phyloP scores from a whole-genome alignment of 2,113 vertebrate genomes.

The Coturnix japonica region DNA sequence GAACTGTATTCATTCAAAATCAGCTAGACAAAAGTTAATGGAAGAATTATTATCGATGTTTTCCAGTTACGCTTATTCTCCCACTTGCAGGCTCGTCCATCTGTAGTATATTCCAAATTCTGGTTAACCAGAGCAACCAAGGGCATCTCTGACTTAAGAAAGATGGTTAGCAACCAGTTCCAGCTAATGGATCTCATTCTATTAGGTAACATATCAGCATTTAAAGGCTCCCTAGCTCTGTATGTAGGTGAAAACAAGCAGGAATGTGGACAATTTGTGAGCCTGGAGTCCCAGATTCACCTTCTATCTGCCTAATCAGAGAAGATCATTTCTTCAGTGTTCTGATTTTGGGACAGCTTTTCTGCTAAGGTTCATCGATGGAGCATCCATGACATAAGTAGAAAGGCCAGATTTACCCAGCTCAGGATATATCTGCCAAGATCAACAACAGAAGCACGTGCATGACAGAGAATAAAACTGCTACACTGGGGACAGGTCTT shows the following conservation, averaged over 20 bases:
- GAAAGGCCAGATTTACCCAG: background rate
- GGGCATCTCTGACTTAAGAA: background rate
- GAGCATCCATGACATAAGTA: background rate
- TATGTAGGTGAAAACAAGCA: background rate
- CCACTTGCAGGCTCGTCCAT: background rate
- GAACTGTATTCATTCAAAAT: background rate
- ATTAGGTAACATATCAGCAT: background rate
- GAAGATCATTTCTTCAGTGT: background rate
- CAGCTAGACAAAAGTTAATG: background rate
- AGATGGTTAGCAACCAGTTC: background rate
- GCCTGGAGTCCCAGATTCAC: background rate
- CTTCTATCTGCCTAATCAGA: background rate
- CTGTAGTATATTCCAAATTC: background rate
- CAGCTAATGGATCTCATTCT: background rate
- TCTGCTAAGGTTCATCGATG: background rate
- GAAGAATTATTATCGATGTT: background rate
- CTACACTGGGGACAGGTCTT: background rate
- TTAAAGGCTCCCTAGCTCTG: background rate
- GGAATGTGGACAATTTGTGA: background rate
- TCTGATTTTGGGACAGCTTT: background rate
- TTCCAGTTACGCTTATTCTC: background rate
- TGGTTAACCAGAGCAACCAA: conserved; percentile 1
- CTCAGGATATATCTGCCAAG: background rate
- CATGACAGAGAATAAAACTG: background rate
- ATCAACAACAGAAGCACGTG: background rate